Base-by-base conservation (phyloP, 2,113 vertebrate genomes). In the Corythornis vintsioides region DNA sequence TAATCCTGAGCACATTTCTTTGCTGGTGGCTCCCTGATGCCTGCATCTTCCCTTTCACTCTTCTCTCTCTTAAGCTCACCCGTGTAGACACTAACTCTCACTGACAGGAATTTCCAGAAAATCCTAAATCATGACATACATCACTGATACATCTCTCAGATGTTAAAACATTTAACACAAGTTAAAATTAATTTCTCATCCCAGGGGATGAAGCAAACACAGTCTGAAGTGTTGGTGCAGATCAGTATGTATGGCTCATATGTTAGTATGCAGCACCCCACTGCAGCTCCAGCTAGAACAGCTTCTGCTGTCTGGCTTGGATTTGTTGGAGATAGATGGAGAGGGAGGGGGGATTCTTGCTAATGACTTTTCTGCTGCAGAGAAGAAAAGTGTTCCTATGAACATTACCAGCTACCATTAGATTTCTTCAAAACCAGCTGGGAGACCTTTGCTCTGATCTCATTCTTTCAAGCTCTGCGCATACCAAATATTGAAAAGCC, bases 401-500 rank as follows among this genome's bases (percentile, higher is more conserved):
- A 80, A 53, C 53, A 89, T 80, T 86, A 94, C 50, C 71, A 93
- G 15, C 88, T 83, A 94, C 67, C 63, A 94, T 83, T 91, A 93
- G 80, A 83, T 94, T 83, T 95, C 83, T 90, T 61, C 89, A 79
- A 89, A 96, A 96, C 88, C 79, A 95, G 90, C 93, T 93, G 94
- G 84, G 92, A 96, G 87, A 92, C 64, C 93, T 97, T 94, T 90
- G 81, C 61, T 95, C 69, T 87, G 93, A 96, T 96, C 89, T 93
- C 94, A 90, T 96, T 97, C 93, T 97, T 96, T 96, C 92, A 97
- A 96, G 90, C 95, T 83, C 92, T 89, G 83, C 56, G 89, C 92
- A 95, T 95, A 96, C 50, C 79, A 96, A 96, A 96, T 90, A 92
- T 40, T 94, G 89, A 96, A 97, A 96, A 95, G 40, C 94, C 72